A percentile compares a stretch with the other conserved stretches of the same genome.
Conservation (phyloP, 2,113 vertebrate species). For the Tamias sibiricus region DNA sequence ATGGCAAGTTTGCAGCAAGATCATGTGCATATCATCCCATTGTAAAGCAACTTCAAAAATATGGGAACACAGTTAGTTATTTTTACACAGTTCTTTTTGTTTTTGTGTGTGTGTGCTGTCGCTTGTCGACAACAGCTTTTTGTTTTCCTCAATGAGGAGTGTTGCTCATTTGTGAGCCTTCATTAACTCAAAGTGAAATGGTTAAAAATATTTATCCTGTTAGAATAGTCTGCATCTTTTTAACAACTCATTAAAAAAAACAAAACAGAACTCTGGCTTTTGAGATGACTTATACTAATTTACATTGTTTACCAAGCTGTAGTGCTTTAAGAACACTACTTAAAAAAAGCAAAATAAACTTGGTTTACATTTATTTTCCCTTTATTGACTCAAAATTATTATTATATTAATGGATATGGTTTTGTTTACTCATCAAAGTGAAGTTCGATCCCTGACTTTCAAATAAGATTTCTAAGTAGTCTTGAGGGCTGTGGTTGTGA, state of each 20-base stretch:
- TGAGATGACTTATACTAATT: constrained; percentile 98
- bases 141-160: constrained; percentile 99
- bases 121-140: constrained; percentile 99
- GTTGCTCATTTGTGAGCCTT: constrained; percentile 99
- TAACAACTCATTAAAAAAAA: constrained; percentile 95
- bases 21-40: constrained; percentile 97
- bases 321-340: constrained; percentile 99
- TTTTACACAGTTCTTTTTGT: constrained; percentile 93
- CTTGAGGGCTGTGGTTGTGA: no score
- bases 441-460: background rate
- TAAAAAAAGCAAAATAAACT: constrained; percentile 96
- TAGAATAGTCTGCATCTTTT: constrained; percentile 98
- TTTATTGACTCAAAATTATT: constrained; percentile 85
- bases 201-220: constrained; percentile 99
- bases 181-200: constrained; percentile 98
- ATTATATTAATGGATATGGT: constrained; percentile 38
- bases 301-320: constrained; percentile 99
- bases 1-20: constrained; percentile 91
- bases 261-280: constrained; percentile 93
- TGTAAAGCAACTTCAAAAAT: constrained; percentile 96
- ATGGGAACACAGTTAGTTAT: constrained; percentile 97
- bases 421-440: constrained; percentile 38
- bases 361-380: constrained; percentile 98
- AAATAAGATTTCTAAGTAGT: no score
- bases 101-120: constrained; percentile 96